Evolutionary conservation across 2,888 invertebrate species (phyloP), one percentile per base, ranked within the genome.

Genomic region (Cephus nigrinus): DNA sequence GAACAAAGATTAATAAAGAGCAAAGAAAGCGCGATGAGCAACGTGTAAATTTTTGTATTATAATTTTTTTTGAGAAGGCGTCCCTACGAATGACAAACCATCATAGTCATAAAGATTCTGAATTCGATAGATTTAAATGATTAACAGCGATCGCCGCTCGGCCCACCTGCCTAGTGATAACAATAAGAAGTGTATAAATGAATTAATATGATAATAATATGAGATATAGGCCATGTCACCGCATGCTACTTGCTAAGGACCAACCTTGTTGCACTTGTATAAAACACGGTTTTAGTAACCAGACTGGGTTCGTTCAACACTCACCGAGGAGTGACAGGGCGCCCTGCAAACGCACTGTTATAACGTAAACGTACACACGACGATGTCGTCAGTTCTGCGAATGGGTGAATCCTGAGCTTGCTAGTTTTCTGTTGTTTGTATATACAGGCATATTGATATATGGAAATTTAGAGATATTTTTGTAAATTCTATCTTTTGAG

Each of bases 201-300:
- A 80, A 68, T 68, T 12, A 72, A 71, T 31, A n/a, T 40, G 55
- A 73, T 73, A 73, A 69, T 34, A 36, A 71, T 69, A 69, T 71
- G 83, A 89, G 86, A 90, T 85, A 88, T 88, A 91, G 91, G 90
- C 90, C 90, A 91, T 89, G 88, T 90, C 91, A 90, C 91, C 90
- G 88, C 91, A 91, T 91, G 91, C 91, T 91, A 91, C 87, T 91
- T 91, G 88, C 91, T 91, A 91, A 91, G 89, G 91, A 91, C 91
- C 91, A 91, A 91, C 91, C 91, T 91, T 91, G 90, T 89, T 90
- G 90, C 86, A 89, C 90, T 91, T 91, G 90, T 90, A 90, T 89
- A 89, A 90, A 91, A 91, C 90, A 90, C 88, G 90, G 88, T 89
- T 91, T 90, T 90, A 91, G 90, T 89, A 90, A 91, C 90, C 91